Percentiles rank a stretch among this genome's conserved stretches.
These are phyloP conservation scores for Aphelinus certus DNA, from an alignment of 1,140 invertebrate genomes.

Conservation along the genomic window DNA sequence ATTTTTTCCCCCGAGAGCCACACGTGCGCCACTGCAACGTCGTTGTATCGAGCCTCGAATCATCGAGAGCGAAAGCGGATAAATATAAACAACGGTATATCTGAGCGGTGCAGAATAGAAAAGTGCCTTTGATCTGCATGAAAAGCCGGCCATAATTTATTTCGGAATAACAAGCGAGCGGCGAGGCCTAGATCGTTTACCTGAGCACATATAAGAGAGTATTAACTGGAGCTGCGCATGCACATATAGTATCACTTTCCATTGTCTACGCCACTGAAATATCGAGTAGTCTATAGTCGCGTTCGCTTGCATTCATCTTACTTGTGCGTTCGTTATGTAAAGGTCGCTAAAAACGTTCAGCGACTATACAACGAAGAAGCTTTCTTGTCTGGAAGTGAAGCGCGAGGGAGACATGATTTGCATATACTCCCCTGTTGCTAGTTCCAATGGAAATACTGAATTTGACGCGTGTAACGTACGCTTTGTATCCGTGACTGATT, in stretches of 20 bases:
- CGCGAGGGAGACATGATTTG: not conserved
- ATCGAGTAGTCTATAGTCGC: constrained; percentile 14
- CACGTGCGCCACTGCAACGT: no score
- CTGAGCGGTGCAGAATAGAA: not conserved
- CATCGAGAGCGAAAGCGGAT: not conserved
- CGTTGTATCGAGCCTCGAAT: no score
- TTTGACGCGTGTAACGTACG: no score
- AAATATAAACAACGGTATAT: not conserved
- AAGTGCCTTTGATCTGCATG: not conserved
- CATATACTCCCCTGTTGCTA: no score
- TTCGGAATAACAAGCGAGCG: constrained; percentile 17
- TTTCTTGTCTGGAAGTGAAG: not conserved
- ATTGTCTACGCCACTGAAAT: constrained; percentile 18
- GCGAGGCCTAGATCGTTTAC: constrained; percentile 4
- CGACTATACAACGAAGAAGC: not conserved
- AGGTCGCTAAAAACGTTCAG: constrained; percentile 12
- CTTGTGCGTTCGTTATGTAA: constrained; percentile 23
- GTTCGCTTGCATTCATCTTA: constrained; percentile 14
- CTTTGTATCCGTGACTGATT: no score
- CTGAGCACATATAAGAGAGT: not conserved
- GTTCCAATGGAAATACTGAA: no score
- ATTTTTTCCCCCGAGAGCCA: no score
- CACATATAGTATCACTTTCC: constrained; percentile 8
- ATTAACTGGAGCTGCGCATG: not conserved
- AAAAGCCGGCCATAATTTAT: constrained; percentile 16